A percentile compares a stretch with the other conserved stretches of the same genome.
phyloP scores from a whole-genome alignment of 2,888 invertebrate genomes.

The Ernsta delagoae region DNA sequence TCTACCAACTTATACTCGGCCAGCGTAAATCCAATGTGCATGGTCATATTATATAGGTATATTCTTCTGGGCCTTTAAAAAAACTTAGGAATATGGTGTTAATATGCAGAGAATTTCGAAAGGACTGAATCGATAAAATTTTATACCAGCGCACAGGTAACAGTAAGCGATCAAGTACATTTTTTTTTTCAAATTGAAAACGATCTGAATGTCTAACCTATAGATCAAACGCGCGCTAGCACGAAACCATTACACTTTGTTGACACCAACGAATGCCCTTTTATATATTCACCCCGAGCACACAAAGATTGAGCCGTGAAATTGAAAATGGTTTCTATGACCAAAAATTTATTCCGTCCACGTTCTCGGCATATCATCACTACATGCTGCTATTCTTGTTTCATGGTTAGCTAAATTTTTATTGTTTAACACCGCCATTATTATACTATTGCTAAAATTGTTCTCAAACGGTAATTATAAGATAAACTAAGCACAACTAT shows the following conservation, averaged over 20 bases:
- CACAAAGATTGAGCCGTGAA: conserved; percentile 84
- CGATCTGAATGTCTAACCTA: conserved; percentile 66
- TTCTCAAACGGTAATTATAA: not conserved
- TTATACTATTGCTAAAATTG: not conserved
- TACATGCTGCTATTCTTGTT: conserved; percentile 59
- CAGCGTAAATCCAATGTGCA: too few relatives aligned
- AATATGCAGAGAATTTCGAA: too few relatives aligned
- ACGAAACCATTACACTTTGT: conserved; percentile 82
- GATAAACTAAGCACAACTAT: too few relatives aligned
- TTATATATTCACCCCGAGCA: conserved; percentile 82
- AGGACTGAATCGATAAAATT: not conserved
- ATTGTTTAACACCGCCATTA: conserved; percentile 13
- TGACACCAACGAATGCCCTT: conserved; percentile 82
- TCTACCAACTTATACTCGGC: too few relatives aligned
- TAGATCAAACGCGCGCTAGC: conserved; percentile 75
- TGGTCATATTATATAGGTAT: too few relatives aligned
- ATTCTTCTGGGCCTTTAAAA: too few relatives aligned
- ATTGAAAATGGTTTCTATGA: conserved; percentile 83
- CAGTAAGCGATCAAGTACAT: conserved; percentile 18
- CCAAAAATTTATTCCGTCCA: conserved; percentile 79
- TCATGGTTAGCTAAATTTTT: conserved; percentile 46
- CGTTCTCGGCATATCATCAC: conserved; percentile 72
- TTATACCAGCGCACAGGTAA: conserved; percentile 25
- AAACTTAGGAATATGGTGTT: too few relatives aligned
- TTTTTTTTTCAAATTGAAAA: conserved; percentile 61